Percentiles rank a stretch among this genome's conserved stretches.
These are phyloP conservation scores for Myotis brandtii DNA, from an alignment of 2,113 vertebrate species.

Conservation along the genomic window DNA sequence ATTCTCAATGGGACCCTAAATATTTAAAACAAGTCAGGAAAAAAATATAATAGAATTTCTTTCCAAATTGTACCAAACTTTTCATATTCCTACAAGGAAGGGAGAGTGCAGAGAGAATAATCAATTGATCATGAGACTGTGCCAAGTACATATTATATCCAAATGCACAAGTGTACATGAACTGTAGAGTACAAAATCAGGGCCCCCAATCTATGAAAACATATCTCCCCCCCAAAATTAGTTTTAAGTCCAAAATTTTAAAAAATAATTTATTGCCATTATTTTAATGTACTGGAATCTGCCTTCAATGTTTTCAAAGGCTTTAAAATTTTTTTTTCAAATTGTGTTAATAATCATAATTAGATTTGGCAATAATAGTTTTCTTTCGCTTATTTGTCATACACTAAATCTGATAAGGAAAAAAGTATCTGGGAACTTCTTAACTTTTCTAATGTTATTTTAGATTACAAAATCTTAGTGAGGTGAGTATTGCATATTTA, in stretches of 20 bases:
- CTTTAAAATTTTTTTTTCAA: conserved; percentile 8
- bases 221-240: neutral
- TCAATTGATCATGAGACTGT: neutral
- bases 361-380: neutral
- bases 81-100: neutral
- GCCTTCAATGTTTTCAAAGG: neutral
- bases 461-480: conserved; percentile 1
- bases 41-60: neutral
- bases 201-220: neutral
- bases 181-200: neutral
- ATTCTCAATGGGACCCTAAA: neutral
- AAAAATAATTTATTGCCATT: neutral
- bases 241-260: neutral
- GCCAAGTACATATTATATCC: neutral
- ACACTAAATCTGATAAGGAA: neutral
- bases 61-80: conserved; percentile 22
- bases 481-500: neutral
- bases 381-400: conserved; percentile 21
- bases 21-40: conserved; percentile 11
- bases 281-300: conserved; percentile 25
- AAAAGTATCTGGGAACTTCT: neutral
- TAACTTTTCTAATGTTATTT: conserved; percentile 33
- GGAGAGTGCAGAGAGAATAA: neutral
- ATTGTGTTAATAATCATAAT: neutral
- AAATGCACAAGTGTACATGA: neutral